A percentile compares a stretch with the other conserved stretches of the same genome.
Conservation (phyloP, 2,113 vertebrate genomes). For the Takifugu bimaculatus region DNA sequence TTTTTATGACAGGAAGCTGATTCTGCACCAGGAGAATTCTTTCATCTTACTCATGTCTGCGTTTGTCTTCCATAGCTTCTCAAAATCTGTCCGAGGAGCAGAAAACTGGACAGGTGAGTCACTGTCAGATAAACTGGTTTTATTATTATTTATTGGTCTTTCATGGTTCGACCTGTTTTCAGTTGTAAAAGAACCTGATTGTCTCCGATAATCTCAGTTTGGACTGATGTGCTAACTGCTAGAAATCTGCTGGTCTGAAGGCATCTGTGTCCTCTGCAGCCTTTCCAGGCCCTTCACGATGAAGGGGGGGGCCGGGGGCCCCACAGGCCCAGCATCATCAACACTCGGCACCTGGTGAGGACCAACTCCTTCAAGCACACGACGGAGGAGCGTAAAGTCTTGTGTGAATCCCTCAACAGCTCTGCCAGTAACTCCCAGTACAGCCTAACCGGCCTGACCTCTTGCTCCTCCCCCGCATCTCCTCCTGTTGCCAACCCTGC, state of each 20-base stretch:
- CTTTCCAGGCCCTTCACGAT: not conserved
- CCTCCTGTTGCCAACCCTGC: constrained; percentile 3
- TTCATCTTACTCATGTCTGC: not conserved
- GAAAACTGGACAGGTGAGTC: constrained; percentile 43
- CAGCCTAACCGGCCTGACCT: constrained; percentile 40
- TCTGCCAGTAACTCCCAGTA: constrained; percentile 68
- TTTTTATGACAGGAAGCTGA: not conserved
- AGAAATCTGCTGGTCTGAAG: too few species aligned
- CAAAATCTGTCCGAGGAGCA: not conserved
- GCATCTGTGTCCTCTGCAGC: too few species aligned
- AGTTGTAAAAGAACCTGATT: not conserved
- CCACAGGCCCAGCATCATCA: not conserved
- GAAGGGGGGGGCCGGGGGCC: not conserved
- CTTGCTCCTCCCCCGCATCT: not conserved
- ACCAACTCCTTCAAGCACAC: not conserved
- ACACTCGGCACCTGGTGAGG: constrained; percentile 44
- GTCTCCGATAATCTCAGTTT: not conserved
- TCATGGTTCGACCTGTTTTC: too few species aligned
- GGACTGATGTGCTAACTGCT: too few species aligned
- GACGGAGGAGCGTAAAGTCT: constrained; percentile 47
- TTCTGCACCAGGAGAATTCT: not conserved
- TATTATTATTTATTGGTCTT: too few species aligned
- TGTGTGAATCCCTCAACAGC: constrained; percentile 59
- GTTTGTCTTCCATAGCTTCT: too few species aligned
- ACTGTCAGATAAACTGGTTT: not conserved